phyloP scores from a whole-genome alignment of 2,797 vertebrate genomes.

The Peromyscus attwateri region DNA sequence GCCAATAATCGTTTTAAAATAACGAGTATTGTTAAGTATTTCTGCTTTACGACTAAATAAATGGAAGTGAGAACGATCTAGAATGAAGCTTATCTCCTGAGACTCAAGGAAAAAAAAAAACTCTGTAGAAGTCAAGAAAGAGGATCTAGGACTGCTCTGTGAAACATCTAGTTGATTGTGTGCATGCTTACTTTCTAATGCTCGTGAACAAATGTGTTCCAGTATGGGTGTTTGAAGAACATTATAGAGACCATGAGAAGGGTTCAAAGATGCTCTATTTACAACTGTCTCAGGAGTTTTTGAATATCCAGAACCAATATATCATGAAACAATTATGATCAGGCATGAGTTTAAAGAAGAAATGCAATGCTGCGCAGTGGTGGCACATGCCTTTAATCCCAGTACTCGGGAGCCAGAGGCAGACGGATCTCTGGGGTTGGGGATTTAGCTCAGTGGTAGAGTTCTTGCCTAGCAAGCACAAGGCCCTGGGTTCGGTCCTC shows the following conservation, averaged over 20 bases:
- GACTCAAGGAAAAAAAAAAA: not conserved
- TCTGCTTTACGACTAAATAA: not conserved
- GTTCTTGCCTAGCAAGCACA: too few relatives aligned
- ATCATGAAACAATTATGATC: not conserved
- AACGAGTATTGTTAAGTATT: not conserved
- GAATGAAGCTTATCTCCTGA: not conserved
- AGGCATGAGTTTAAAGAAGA: not conserved
- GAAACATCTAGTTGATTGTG: not conserved
- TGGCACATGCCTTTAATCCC: too few relatives aligned
- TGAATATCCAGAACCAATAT: not conserved
- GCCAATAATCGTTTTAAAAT: not conserved
- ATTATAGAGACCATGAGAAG: not conserved
- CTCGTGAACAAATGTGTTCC: not conserved
- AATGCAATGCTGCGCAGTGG: not conserved
- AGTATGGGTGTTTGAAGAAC: not conserved
- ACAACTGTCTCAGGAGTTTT: not conserved
- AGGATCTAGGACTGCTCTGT: too few relatives aligned
- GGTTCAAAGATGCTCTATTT: not conserved
- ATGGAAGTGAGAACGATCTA: not conserved
- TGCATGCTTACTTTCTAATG: not conserved
- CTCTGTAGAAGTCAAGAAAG: accelerated
- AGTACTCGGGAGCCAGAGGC: too few relatives aligned
- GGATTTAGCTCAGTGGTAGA: too few relatives aligned
- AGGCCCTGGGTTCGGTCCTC: too few relatives aligned
- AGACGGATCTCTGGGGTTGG: too few relatives aligned